A percentile compares a stretch with the other conserved stretches of the same genome.
Evolutionary conservation across 1,140 invertebrate genomes (phyloP).

Genomic region (Lasaia peninsularis): DNA sequence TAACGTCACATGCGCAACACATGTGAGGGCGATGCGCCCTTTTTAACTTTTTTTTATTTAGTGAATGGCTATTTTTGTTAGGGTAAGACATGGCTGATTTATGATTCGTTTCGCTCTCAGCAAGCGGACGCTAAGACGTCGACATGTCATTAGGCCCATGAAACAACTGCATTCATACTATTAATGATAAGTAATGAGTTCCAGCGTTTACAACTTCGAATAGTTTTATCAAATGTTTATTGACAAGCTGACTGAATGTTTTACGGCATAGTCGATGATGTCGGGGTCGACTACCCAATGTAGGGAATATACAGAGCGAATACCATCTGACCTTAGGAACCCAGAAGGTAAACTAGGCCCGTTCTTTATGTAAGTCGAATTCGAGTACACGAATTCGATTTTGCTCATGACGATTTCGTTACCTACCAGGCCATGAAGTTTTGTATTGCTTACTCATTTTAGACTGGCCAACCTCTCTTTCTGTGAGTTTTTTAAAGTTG

Average conservation of each 20-base stretch:
- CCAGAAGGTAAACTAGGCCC: no score
- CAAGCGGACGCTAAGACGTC: conserved; percentile 14
- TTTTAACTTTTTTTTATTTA: conserved; percentile 64
- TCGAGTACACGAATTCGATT: no score
- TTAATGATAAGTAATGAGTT: conserved; percentile 54
- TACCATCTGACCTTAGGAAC: no score
- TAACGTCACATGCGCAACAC: conserved; percentile 56
- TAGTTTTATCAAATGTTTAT: conserved; percentile 43
- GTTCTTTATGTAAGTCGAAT: no score
- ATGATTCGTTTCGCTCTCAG: conserved; percentile 40
- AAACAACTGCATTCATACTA: conserved; percentile 45
- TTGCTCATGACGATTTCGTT: conserved; percentile 6
- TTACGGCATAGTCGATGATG: no score
- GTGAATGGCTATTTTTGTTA: conserved; percentile 50
- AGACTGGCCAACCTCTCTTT: no score
- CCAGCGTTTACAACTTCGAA: conserved; percentile 36
- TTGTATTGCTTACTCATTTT: no score
- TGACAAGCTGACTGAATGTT: conserved; percentile 39
- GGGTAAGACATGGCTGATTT: conserved; percentile 57
- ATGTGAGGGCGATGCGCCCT: conserved; percentile 59
- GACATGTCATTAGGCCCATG: conserved; percentile 37
- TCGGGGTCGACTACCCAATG: no score
- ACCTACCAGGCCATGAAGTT: no score
- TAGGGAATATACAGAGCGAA: no score
- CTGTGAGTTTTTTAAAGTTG: no score